Evolutionary conservation across 2,888 invertebrate species (phyloP).

Genomic region (Caenorhabditis macrosperma): DNA sequence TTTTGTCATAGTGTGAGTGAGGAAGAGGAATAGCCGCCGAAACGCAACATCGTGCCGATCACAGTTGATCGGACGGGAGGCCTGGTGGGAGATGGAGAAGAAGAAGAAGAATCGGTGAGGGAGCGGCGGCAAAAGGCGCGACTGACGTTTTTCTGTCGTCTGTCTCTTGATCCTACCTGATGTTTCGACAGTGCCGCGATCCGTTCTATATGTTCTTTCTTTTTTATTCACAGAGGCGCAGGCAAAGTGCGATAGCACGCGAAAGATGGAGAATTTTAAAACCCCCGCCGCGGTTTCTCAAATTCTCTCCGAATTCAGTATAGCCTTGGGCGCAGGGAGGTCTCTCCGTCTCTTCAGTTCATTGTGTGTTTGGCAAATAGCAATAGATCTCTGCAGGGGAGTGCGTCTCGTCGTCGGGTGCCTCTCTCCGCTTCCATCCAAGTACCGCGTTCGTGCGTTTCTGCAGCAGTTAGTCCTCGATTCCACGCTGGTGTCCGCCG

Average conservation of each 20-base stretch:
- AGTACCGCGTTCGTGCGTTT: constrained; percentile 60
- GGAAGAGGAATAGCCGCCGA: constrained; percentile 35
- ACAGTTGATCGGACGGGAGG: constrained; percentile 42
- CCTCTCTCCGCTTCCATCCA: constrained; percentile 49
- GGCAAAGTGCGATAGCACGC: constrained; percentile 31
- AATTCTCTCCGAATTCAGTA: constrained; percentile 51
- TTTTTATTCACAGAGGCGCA: constrained; percentile 52
- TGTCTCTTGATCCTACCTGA: constrained; percentile 42
- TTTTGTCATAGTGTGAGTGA: constrained; percentile 7
- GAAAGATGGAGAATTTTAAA: constrained; percentile 13
- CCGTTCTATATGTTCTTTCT: constrained; percentile 59
- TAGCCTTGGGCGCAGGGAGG: constrained; percentile 48
- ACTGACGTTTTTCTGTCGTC: constrained; percentile 47
- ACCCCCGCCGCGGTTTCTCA: constrained; percentile 38
- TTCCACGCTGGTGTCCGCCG: constrained; percentile 61
- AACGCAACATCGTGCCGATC: constrained; percentile 54
- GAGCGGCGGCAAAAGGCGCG: constrained; percentile 57
- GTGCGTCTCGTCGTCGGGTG: constrained; percentile 48
- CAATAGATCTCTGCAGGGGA: constrained; percentile 56
- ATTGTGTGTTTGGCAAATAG: constrained; percentile 54
- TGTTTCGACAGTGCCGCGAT: constrained; percentile 41
- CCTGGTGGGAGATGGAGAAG: constrained; percentile 24
- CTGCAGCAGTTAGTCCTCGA: constrained; percentile 61
- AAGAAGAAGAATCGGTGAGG: constrained; percentile 42
- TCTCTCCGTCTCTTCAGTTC: constrained; percentile 42